Base-by-base conservation (phyloP, 2,888 invertebrate species). In the Caenorhabditis sulstoni region DNA sequence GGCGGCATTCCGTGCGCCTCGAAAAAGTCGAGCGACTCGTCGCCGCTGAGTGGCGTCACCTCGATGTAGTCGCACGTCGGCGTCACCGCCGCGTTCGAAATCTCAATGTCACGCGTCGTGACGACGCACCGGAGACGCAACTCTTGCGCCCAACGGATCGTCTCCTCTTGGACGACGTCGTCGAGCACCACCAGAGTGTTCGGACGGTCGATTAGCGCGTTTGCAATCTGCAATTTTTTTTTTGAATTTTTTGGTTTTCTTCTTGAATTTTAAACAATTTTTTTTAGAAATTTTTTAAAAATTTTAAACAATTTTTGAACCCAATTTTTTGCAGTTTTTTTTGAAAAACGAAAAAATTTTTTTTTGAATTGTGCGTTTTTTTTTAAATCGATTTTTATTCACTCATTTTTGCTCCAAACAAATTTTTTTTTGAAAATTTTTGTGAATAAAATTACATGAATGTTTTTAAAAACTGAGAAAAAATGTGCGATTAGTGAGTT, bases 131-230 rank as follows among this genome's bases (percentile, higher is more conserved):
- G 62, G 1, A 83, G 57, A 67, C 79, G 58, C 9, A 83, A 52
- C 23, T 79, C 67, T 39, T 81, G 78, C 16, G 80, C 80, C 78
- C 80, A 80, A 11, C 74, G 44, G 3, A 84, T 67, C 1, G 81
- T 82, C 22, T 84, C 84, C 22, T 70, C 77, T 29, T 57, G 68
- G 11, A 75, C 76, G 20, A 84, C 81, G 59, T 84, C 84, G 52
- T 84, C 84, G n/a, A 84, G 39, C 8, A 84, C 79, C 35, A 84
- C 64, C 0, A 84, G 45, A 0, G 73, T 61, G 53, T 81, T 76
- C n/a, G 84, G 84, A 0, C 76, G 61, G 39, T 84, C 84, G 16
- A 82, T 71, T 0, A 84, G 55, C 16, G 84, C 84, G 35, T 82
- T 81, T 1, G 47, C 53, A 14, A 83, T 80, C 81, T 83, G 22